phyloP scores from a whole-genome alignment of 2,888 invertebrate genomes.

The Conus canariensis region DNA sequence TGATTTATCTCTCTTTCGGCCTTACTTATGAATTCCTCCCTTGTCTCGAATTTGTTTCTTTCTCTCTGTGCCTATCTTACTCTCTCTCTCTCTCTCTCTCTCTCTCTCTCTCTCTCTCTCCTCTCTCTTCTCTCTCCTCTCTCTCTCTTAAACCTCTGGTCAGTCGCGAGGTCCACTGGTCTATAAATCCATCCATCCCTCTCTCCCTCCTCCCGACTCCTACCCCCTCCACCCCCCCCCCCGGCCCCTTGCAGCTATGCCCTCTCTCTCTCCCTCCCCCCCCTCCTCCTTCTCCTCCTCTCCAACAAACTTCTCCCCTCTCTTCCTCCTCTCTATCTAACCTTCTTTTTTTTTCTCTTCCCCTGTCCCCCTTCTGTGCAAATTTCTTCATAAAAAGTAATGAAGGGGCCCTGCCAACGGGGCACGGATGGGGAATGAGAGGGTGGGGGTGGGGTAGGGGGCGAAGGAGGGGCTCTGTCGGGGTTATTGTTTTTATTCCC shows the following conservation, averaged over 20 bases:
- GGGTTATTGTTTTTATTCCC: constrained; percentile 39
- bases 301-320: not conserved
- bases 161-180: not conserved
- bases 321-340: too few species aligned
- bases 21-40: not conserved
- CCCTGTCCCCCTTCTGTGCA: not conserved
- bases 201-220: not conserved
- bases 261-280: not conserved
- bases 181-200: not conserved
- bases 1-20: not conserved
- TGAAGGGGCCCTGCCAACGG: not conserved
- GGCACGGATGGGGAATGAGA: not conserved
- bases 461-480: not conserved
- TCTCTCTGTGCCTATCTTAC: not conserved
- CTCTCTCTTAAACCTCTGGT: not conserved
- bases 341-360: too few species aligned
- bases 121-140: not conserved
- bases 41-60: not conserved
- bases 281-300: not conserved
- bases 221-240: not conserved
- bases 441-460: not conserved
- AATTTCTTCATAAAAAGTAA: constrained; percentile 19
- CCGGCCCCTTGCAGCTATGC: not conserved
- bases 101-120: not conserved
- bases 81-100: too few species aligned